A percentile compares a stretch with the other conserved stretches of the same genome.
Conservation (phyloP, 2,113 vertebrate genomes). For the Aix galericulata region DNA sequence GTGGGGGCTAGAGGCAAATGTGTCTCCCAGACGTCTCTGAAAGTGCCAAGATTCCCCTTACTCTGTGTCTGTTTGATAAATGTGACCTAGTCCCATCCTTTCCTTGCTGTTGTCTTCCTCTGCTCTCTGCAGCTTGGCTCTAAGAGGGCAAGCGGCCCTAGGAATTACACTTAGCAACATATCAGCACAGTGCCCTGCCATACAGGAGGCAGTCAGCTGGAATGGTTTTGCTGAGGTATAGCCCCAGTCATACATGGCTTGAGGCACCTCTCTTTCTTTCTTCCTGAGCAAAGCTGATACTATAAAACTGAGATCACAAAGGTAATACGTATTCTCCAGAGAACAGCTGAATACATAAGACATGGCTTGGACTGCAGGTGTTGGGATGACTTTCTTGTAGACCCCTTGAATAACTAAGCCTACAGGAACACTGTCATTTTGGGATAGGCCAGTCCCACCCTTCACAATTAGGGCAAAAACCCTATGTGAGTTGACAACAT, state of each 20-base stretch:
- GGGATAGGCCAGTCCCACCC: background rate
- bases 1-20: background rate
- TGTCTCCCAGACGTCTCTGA: background rate
- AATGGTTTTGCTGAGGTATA: background rate
- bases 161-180: background rate
- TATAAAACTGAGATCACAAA: background rate
- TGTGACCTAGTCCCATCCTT: background rate
- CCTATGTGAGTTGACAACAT: background rate
- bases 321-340: background rate
- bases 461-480: slow-evolving; percentile 13
- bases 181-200: background rate
- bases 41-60: background rate
- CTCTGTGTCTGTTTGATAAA: background rate
- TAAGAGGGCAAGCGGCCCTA: background rate
- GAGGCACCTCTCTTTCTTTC: background rate
- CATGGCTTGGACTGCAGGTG: background rate
- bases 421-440: background rate
- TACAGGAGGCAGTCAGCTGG: background rate
- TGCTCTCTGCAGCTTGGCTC: background rate
- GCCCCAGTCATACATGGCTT: background rate
- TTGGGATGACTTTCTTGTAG: slow-evolving; percentile 3
- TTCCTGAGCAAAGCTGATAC: background rate
- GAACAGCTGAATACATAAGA: background rate
- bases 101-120: background rate
- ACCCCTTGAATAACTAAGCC: background rate